A percentile compares a stretch with the other conserved stretches of the same genome.
phyloP scores from a whole-genome alignment of 1,140 invertebrate species.

The Sitobion miscanthi region DNA sequence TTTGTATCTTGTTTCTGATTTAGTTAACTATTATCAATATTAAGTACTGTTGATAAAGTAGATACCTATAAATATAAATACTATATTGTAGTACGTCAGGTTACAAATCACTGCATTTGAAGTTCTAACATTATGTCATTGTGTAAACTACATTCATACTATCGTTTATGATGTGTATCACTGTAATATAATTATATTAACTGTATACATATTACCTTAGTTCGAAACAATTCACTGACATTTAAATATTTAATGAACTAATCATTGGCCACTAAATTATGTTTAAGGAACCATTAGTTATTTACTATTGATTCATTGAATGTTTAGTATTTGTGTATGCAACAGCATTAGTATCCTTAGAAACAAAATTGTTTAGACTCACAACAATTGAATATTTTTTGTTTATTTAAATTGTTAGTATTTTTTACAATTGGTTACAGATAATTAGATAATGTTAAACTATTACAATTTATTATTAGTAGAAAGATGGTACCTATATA shows the following conservation, averaged over 20 bases:
- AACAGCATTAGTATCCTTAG: not conserved
- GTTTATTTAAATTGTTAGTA: too few relatives aligned
- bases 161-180: not conserved
- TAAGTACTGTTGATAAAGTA: not conserved
- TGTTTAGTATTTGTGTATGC: not conserved
- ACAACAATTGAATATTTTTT: too few relatives aligned
- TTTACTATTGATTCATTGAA: not conserved
- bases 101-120: not conserved
- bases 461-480: too few relatives aligned
- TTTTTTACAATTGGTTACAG: too few relatives aligned
- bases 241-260: too few relatives aligned
- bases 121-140: not conserved
- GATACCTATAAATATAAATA: not conserved
- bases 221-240: too few relatives aligned
- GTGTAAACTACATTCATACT: not conserved
- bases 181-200: not conserved
- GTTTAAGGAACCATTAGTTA: too few relatives aligned
- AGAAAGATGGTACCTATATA: too few relatives aligned
- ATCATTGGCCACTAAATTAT: too few relatives aligned
- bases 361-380: not conserved
- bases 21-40: too few relatives aligned
- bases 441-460: too few relatives aligned
- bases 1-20: not conserved
- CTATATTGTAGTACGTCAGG: not conserved
- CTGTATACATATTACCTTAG: too few relatives aligned